These are phyloP conservation scores for Bergia sp. DNA, from an alignment of 92 coral and sea anemone genomes.

Conservation along the genomic window DNA sequence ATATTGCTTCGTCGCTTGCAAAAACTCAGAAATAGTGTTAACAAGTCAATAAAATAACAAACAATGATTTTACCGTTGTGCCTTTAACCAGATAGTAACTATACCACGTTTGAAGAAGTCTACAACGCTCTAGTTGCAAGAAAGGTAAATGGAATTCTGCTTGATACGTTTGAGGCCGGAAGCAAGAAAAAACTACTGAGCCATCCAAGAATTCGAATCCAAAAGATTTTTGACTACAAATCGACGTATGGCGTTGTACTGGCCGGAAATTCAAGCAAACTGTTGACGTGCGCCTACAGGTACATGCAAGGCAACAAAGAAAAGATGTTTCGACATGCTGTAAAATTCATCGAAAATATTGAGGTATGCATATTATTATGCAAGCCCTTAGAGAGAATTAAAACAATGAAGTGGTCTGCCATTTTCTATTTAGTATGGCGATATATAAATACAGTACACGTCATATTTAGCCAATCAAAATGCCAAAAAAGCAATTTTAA, in stretches of 20 bases:
- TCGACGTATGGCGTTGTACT: conserved; percentile 24
- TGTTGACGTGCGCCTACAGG: background rate
- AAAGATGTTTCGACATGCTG: conserved; percentile 21
- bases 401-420: too few relatives aligned
- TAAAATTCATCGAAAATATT: conserved; percentile 17
- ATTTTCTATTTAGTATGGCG: too few relatives aligned
- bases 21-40: too few relatives aligned
- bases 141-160: conserved; percentile 22
- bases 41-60: too few relatives aligned
- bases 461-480: too few relatives aligned
- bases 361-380: background rate
- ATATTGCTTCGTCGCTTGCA: too few relatives aligned
- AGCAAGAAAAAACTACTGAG: conserved; percentile 26
- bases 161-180: conserved; percentile 37
- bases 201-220: conserved; percentile 22
- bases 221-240: conserved; percentile 29
- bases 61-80: background rate
- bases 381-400: background rate
- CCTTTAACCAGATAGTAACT: conserved; percentile 1
- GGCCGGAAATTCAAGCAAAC: conserved; percentile 32
- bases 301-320: conserved; percentile 32
- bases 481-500: too few relatives aligned
- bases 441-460: too few relatives aligned
- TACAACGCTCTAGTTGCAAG: conserved; percentile 4
- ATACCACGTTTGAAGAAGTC: conserved; percentile 18